Evolutionary conservation across 2,113 vertebrate species (phyloP), one percentile per base, ranked within the genome.

Genomic region (Tyto alba): DNA sequence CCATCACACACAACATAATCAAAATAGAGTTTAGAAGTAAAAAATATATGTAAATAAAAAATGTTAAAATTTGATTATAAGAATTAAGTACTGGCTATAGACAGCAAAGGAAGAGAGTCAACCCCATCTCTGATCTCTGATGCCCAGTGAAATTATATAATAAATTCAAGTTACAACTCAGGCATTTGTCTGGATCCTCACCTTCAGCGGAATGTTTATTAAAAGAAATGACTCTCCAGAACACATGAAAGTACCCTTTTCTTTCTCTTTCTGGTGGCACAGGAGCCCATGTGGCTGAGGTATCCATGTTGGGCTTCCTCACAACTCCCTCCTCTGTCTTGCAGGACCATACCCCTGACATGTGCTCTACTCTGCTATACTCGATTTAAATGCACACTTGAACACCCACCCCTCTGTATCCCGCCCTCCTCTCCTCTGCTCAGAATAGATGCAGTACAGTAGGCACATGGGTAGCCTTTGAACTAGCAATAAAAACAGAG

Each of bases 301-400:
- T 26, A 25, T 56, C 40, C 22, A 13, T 2, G 3, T 3, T n/a
- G 27, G 26, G 48, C 34, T 85, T 75, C 40, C 34, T 82, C 30
- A 66, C 10, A 48, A 5, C 5, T 30, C 16, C 45, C 12, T 59
- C 18, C 13, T 32, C 14, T 43, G 18, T 14, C 12, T 34, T 45
- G 59, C 27, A 3, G 1, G 77, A 63, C 60, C 32, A 20, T 60
- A 19, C 5, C 9, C 4, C 23, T 0, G 0, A 34, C 20, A 74
- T 1, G 1, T 4, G 47, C 9, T 34, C 50, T 81, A 21, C 17
- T 76, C 48, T 64, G 38, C 29, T 10, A 1, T 27, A 11, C 27
- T 11, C n/a, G 45, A 10, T 43, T 69, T 45, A 64, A 66, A 75
- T 41, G 21, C 9, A 72, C 21, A 19, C 18, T 30, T 1, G 1